Conservation (phyloP, 2,797 vertebrate species). For the Pseudochirops corinnae region DNA sequence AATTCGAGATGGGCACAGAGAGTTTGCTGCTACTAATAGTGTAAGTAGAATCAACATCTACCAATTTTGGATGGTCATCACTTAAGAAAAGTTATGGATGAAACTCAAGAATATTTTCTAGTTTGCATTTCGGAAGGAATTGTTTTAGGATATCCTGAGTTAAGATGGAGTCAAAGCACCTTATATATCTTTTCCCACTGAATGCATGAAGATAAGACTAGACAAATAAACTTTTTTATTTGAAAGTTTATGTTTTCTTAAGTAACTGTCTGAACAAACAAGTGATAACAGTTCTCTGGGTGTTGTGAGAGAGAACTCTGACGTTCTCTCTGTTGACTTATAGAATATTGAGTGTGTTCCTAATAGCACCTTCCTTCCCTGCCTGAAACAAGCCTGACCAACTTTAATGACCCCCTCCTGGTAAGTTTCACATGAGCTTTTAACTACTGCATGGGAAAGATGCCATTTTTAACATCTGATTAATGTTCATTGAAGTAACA, state of each 20-base stretch:
- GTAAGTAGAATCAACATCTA: conserved; percentile 87
- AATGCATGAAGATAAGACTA: conserved; percentile 24
- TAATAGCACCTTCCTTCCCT: conserved; percentile 33
- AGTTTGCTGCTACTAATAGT: conserved; percentile 98
- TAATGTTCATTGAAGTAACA: not conserved
- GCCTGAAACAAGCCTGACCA: conserved; percentile 20
- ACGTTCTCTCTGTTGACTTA: not conserved
- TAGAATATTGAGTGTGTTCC: not conserved
- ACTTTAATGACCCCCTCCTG: not conserved
- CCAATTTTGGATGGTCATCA: not conserved
- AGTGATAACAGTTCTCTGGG: not conserved
- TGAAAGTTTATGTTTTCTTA: conserved; percentile 55
- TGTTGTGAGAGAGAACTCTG: conserved; percentile 6
- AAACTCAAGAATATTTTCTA: not conserved
- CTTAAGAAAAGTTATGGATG: not conserved
- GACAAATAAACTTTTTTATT: conserved; percentile 12
- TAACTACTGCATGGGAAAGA: not conserved
- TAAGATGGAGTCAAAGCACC: not conserved
- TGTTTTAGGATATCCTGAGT: conserved; percentile 21
- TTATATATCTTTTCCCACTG: not conserved
- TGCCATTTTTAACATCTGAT: not conserved
- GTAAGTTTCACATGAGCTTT: not conserved
- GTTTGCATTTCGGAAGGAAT: not conserved
- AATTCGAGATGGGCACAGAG: conserved; percentile 94
- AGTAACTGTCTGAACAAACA: conserved; percentile 1